Percentiles rank a stretch among this genome's conserved stretches.
Conservation (phyloP, 2,888 invertebrate species). For the Trichopoda pennipes region DNA sequence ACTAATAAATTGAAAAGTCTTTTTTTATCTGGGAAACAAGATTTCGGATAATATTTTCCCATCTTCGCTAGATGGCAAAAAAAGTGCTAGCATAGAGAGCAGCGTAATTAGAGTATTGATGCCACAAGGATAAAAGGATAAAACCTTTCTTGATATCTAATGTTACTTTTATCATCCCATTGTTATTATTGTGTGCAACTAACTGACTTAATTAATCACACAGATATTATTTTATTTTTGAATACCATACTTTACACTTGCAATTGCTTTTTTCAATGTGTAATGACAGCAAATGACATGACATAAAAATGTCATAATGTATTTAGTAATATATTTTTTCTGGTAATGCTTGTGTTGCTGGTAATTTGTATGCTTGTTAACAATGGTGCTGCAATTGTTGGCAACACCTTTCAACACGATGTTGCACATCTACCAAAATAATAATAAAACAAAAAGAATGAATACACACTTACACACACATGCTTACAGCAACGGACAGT, state of each 20-base stretch:
- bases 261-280: conserved; percentile 3
- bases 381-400: conserved; percentile 41
- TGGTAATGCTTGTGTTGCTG: neutral
- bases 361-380: conserved; percentile 12
- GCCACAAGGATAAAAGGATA: too few relatives aligned
- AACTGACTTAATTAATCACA: neutral
- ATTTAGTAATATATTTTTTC: conserved; percentile 1
- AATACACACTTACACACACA: neutral
- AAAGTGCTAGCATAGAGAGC: too few relatives aligned
- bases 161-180: too few relatives aligned
- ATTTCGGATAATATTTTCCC: too few relatives aligned
- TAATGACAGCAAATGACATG: conserved; percentile 17
- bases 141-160: too few relatives aligned
- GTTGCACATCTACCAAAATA: conserved; percentile 45
- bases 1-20: too few relatives aligned
- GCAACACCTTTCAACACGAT: conserved; percentile 60
- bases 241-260: neutral
- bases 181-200: too few relatives aligned
- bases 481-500: conserved; percentile 25
- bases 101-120: too few relatives aligned
- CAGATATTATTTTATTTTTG: neutral
- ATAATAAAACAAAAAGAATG: neutral
- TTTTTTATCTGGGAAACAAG: too few relatives aligned
- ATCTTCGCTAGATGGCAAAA: too few relatives aligned
- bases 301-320: conserved; percentile 15